Percentiles rank a stretch among this genome's conserved stretches.
These are phyloP conservation scores for Spodoptera picta DNA, from an alignment of 2,888 invertebrate genomes.

Conservation along the genomic window DNA sequence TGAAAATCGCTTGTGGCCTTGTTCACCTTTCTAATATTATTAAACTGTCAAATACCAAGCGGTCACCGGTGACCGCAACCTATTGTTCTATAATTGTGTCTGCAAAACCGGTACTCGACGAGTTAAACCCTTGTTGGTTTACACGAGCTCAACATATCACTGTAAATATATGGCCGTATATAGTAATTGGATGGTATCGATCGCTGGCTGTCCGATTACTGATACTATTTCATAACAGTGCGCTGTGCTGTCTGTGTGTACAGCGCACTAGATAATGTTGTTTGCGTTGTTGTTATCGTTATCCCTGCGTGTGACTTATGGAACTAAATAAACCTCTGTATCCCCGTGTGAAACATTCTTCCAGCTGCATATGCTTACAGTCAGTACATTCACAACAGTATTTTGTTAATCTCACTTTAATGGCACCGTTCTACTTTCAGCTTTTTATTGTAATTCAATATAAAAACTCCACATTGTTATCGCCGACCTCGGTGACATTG, in stretches of 20 bases:
- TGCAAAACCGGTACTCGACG: too few relatives aligned
- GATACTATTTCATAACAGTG: slow-evolving; percentile 24
- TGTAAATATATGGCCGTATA: slow-evolving; percentile 27
- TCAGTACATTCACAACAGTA: slow-evolving; percentile 8
- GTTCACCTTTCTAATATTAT: slow-evolving; percentile 26
- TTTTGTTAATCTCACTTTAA: slow-evolving; percentile 30
- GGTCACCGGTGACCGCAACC: too few relatives aligned
- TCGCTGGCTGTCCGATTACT: slow-evolving; percentile 34
- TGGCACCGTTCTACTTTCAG: slow-evolving; percentile 29
- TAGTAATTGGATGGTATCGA: slow-evolving; percentile 41
- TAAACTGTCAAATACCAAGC: too few relatives aligned
- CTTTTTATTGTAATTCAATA: slow-evolving; percentile 42
- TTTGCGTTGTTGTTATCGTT: slow-evolving; percentile 16
- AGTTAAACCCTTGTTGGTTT: slow-evolving; percentile 27
- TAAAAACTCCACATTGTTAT: slow-evolving; percentile 24
- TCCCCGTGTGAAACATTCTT: slow-evolving; percentile 10
- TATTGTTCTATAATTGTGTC: too few relatives aligned
- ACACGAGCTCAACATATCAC: slow-evolving; percentile 11
- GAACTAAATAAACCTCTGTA: neutral
- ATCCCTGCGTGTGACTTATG: neutral
- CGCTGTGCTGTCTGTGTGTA: slow-evolving; percentile 23
- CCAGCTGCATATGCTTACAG: slow-evolving; percentile 11
- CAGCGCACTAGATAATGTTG: slow-evolving; percentile 17
- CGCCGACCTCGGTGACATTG: slow-evolving; percentile 34
- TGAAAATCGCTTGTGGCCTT: neutral